A percentile compares a stretch with the other conserved stretches of the same genome.
These are phyloP conservation scores for Bhutanitis thaidina DNA, from an alignment of 2,888 invertebrate species.

Conservation along the genomic window DNA sequence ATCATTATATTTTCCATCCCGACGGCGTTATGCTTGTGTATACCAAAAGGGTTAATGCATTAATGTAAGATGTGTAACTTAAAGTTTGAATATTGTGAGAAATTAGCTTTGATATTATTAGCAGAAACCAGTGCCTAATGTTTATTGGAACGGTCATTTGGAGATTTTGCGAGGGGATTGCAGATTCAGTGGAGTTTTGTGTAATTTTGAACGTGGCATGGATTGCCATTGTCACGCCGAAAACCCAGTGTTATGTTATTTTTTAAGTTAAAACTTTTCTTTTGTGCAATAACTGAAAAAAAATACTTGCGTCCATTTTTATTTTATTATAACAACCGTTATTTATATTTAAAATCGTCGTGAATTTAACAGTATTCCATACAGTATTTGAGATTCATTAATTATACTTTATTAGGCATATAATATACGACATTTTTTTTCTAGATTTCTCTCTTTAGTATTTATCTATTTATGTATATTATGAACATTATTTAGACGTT, in stretches of 20 bases:
- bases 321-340: conserved; percentile 35
- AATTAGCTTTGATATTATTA: conserved; percentile 74
- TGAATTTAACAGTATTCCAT: conserved; percentile 69
- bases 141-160: conserved; percentile 46
- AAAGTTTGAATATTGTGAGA: conserved; percentile 42
- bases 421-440: too few relatives aligned
- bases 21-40: conserved; percentile 27
- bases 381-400: conserved; percentile 55
- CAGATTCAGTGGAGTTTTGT: conserved; percentile 23
- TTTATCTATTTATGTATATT: too few relatives aligned
- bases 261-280: conserved; percentile 36
- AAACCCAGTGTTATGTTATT: conserved; percentile 12
- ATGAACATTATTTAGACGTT: conserved; percentile 21
- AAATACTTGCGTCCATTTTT: conserved; percentile 76
- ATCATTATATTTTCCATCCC: conserved; percentile 1
- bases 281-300: conserved; percentile 73
- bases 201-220: conserved; percentile 29
- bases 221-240: conserved; percentile 38
- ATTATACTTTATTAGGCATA: conserved; percentile 25
- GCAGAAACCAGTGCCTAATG: conserved; percentile 72
- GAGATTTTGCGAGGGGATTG: conserved; percentile 52
- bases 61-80: conserved; percentile 57
- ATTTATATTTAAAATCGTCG: conserved; percentile 41
- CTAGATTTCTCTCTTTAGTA: too few relatives aligned
- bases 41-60: conserved; percentile 31